Conservation (phyloP, 1,140 invertebrate species). For the Zaprionus ghesquierei region DNA sequence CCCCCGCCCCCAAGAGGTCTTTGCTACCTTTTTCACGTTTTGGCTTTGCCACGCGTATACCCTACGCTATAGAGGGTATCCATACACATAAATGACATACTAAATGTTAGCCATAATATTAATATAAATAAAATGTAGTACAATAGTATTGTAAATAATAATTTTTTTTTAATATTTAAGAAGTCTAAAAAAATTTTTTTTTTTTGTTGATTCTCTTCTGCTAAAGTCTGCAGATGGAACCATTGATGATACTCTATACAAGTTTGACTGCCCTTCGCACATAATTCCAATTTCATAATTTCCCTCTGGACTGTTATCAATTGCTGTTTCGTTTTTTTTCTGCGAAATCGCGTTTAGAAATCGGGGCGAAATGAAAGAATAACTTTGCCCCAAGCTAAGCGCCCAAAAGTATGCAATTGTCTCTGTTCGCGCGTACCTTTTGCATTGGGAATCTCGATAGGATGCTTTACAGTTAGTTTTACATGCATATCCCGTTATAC, state of each 20-base stretch:
- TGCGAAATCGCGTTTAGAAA: conserved; percentile 63
- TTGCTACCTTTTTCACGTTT: conserved; percentile 45
- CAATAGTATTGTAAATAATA: neutral
- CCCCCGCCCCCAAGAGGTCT: conserved; percentile 7
- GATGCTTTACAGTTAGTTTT: neutral
- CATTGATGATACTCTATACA: neutral
- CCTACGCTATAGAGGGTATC: neutral
- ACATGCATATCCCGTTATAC: conserved; percentile 14
- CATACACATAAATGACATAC: no score
- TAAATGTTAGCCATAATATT: neutral
- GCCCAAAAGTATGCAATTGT: conserved; percentile 51
- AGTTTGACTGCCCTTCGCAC: conserved; percentile 1
- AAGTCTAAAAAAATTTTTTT: no score
- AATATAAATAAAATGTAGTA: neutral
- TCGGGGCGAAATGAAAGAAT: conserved; percentile 77
- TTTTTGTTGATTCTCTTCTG: neutral
- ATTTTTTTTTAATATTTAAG: neutral
- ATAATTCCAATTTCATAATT: conserved; percentile 42
- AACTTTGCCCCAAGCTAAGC: conserved; percentile 68
- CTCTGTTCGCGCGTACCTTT: conserved; percentile 12
- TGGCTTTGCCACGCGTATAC: conserved; percentile 52
- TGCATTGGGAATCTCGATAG: neutral
- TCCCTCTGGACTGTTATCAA: conserved; percentile 6
- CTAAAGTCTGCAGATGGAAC: neutral
- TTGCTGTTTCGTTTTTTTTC: conserved; percentile 12